Evolutionary conservation across 2,797 vertebrate species (phyloP), one percentile per base, ranked within the genome.

Genomic region (Characodon lateralis): DNA sequence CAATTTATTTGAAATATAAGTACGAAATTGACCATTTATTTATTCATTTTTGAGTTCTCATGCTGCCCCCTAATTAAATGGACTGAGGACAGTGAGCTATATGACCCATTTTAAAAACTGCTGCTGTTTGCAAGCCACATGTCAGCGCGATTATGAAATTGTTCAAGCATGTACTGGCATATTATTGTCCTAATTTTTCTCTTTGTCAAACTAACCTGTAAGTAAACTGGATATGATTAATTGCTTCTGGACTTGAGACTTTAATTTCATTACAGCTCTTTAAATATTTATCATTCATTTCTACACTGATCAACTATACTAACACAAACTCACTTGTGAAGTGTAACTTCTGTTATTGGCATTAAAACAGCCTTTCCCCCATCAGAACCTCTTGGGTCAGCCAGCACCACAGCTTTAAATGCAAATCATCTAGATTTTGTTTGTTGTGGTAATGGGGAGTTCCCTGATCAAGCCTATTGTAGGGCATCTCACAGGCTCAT

Each of bases 241-340:
- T 24, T 20, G 31, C 28, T 12, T n/a, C 39, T 18, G 0, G 18
- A 28, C 43, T 9, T 75, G 43, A 59, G 53, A 2, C 46, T 69
- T 77, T 55, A 74, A 18, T 78, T n/a, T 31, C 46, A 35, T 35
- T 35, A n/a, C 43, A 39, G 12, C n/a, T 81, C 39, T 72, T 50
- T 55, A 58, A 73, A 66, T 26, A 50, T 28, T 56, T 71, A 65
- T 35, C 50, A 69, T 41, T 28, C 41, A n/a, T 26, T 9, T 8
- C 16, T 50, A 72, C 56, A 65, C 6, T 20, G 31, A 51, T 65
- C 35, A 20, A 6, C 28, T n/a, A 53, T 10, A 58, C 9, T 51
- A 10, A 61, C 35, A 24, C 63, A 61, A 59, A 14, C 24, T 72
- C 16, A 13, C 12, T 59, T 71, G 5, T 76, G 10, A 50, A 9